phyloP scores from a whole-genome alignment of 2,113 vertebrate genomes.

The Garra rufa region DNA sequence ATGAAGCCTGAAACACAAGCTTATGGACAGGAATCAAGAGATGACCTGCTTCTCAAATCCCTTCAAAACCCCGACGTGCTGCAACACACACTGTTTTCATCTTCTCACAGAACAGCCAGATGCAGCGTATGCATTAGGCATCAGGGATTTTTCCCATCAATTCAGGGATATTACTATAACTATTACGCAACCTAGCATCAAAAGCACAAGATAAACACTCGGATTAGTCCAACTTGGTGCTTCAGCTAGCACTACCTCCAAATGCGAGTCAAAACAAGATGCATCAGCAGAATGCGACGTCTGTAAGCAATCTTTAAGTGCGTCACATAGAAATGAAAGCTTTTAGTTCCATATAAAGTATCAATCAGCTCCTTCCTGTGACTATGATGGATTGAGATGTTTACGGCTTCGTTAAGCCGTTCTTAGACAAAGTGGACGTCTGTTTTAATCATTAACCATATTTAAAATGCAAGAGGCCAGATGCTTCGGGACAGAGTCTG shows the following conservation, averaged over 20 bases:
- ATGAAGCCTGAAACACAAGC: constrained; percentile 20
- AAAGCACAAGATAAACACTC: constrained; percentile 48
- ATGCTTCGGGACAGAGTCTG: constrained; percentile 57
- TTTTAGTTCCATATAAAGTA: constrained; percentile 11
- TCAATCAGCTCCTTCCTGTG: neutral
- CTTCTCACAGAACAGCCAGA: constrained; percentile 30
- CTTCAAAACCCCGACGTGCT: constrained; percentile 5
- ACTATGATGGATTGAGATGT: constrained; percentile 23
- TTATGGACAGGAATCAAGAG: constrained; percentile 36
- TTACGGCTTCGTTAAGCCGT: constrained; percentile 19
- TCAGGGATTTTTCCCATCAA: constrained; percentile 14
- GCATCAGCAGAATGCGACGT: neutral
- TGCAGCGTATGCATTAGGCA: constrained; percentile 32
- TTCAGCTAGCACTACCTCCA: neutral
- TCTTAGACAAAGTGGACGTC: constrained; percentile 38
- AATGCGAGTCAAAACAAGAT: constrained; percentile 32
- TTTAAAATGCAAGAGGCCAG: constrained; percentile 73
- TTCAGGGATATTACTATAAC: constrained; percentile 38
- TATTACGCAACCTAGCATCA: constrained; percentile 46
- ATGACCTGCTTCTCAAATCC: constrained; percentile 55
- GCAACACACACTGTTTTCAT: constrained; percentile 42
- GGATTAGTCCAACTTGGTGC: constrained; percentile 39
- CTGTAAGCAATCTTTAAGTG: neutral
- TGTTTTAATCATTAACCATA: constrained; percentile 50
- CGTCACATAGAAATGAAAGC: neutral